Percentiles rank a stretch among this genome's conserved stretches.
phyloP scores from a whole-genome alignment of 1,140 invertebrate genomes.

The Diprion similis region DNA sequence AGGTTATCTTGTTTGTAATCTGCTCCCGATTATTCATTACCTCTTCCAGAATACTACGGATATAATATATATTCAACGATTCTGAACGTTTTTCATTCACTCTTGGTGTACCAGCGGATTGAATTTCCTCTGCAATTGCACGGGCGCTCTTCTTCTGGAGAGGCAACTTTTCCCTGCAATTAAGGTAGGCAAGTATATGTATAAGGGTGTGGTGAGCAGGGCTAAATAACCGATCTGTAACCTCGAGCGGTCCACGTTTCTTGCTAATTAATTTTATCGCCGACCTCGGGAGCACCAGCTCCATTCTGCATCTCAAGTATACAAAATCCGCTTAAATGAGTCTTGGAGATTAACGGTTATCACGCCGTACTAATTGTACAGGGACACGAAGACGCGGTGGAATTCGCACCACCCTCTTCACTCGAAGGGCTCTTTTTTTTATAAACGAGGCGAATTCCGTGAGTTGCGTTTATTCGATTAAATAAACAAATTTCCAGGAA shows the following conservation, averaged over 20 bases:
- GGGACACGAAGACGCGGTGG: background rate
- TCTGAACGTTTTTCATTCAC: background rate
- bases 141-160: too few relatives aligned
- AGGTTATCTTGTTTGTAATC: background rate
- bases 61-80: background rate
- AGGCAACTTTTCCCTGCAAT: too few relatives aligned
- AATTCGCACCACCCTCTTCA: background rate
- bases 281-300: background rate
- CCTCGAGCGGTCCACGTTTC: background rate
- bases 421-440: background rate
- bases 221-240: background rate
- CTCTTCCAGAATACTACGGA: too few relatives aligned
- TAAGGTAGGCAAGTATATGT: too few relatives aligned
- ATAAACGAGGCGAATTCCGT: too few relatives aligned
- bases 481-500: too few relatives aligned
- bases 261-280: conserved; percentile 3
- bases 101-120: too few relatives aligned
- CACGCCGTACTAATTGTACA: background rate
- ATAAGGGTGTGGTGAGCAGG: background rate
- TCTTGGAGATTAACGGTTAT: conserved; percentile 6
- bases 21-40: background rate
- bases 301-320: background rate
- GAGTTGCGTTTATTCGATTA: too few relatives aligned
- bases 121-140: too few relatives aligned
- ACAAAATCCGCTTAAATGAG: background rate